Percentiles rank a stretch among this genome's conserved stretches.
Evolutionary conservation across 2,797 vertebrate species (phyloP).

Genomic region (Anguilla obscura): DNA sequence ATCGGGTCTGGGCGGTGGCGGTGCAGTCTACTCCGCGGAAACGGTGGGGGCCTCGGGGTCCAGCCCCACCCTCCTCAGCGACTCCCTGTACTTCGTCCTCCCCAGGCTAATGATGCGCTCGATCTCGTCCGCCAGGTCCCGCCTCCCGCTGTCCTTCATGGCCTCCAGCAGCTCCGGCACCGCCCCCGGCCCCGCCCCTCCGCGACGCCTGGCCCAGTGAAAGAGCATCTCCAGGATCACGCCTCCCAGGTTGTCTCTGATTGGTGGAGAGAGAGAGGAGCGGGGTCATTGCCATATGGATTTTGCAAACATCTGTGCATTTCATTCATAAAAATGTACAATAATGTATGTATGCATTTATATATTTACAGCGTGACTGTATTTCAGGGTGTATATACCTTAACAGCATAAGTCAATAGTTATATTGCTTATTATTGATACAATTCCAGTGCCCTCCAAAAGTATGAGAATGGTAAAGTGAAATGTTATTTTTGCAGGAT

Average conservation of each 20-base stretch:
- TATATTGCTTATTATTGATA: neutral
- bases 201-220: slow-evolving; percentile 83
- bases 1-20: neutral
- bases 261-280: neutral
- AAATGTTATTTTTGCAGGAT: no score
- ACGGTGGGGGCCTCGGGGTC: slow-evolving; percentile 59
- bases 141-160: slow-evolving; percentile 81
- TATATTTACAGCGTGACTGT: neutral
- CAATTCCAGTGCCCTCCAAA: neutral
- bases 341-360: neutral
- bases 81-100: slow-evolving; percentile 82
- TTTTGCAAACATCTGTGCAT: neutral
- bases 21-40: neutral
- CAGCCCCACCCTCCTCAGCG: slow-evolving; percentile 84
- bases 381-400: neutral
- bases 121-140: slow-evolving; percentile 88
- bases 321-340: neutral
- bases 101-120: slow-evolving; percentile 82
- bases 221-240: slow-evolving; percentile 91
- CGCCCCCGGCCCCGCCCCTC: slow-evolving; percentile 63
- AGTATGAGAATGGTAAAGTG: no score
- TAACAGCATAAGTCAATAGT: neutral
- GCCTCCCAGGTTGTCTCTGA: slow-evolving; percentile 81
- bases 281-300: neutral
- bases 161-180: slow-evolving; percentile 77